Evolutionary conservation across 1,140 invertebrate species (phyloP).

Genomic region (Drosophila obscura): DNA sequence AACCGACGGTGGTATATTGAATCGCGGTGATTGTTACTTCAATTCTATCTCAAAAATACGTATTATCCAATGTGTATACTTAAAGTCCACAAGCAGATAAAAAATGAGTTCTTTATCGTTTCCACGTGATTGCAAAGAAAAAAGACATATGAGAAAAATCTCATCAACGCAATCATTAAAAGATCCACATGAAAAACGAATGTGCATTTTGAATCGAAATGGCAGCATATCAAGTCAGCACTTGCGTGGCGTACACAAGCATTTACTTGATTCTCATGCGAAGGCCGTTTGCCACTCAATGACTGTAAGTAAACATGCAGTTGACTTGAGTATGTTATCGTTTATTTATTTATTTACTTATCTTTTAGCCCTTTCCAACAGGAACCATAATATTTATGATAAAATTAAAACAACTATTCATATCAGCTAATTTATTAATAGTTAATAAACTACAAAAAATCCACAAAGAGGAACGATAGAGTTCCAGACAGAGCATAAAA

Average conservation of each 20-base stretch:
- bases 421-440: no score
- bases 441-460: no score
- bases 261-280: conserved; percentile 88
- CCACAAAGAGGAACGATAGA: no score
- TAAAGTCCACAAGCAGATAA: neutral
- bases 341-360: no score
- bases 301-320: conserved; percentile 87
- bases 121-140: conserved; percentile 55
- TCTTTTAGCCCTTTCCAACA: no score
- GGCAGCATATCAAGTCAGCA: conserved; percentile 76
- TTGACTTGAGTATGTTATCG: neutral
- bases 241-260: conserved; percentile 91
- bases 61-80: conserved; percentile 16
- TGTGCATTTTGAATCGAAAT: conserved; percentile 74
- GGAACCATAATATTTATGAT: no score
- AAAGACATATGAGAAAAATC: conserved; percentile 34
- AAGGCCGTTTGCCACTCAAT: conserved; percentile 89
- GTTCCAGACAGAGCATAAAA: no score
- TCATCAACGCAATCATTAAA: conserved; percentile 66
- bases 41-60: conserved; percentile 24
- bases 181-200: conserved; percentile 54
- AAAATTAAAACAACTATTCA: no score
- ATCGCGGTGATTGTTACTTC: neutral
- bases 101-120: conserved; percentile 75
- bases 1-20: conserved; percentile 4